Evolutionary conservation across 2,888 invertebrate genomes (phyloP).

Genomic region (Drosophila histrio): DNA sequence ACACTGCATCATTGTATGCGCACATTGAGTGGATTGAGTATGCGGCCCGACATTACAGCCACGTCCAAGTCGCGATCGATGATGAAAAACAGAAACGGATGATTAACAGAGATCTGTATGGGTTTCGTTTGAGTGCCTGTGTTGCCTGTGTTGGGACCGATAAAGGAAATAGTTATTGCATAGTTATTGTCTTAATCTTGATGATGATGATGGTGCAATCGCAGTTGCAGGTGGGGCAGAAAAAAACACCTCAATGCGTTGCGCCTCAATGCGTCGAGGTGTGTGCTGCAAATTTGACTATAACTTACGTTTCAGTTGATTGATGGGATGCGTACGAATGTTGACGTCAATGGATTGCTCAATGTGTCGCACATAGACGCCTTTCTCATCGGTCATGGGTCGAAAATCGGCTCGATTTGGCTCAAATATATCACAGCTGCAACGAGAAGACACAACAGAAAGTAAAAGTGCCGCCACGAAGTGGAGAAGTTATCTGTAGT

Average conservation of each 20-base stretch:
- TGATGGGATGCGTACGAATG: constrained; percentile 89
- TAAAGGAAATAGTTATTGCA: constrained; percentile 68
- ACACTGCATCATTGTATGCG: constrained; percentile 87
- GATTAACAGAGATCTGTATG: constrained; percentile 90
- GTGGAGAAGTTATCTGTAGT: background rate
- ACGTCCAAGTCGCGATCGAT: constrained; percentile 92
- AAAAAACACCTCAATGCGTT: constrained; percentile 55
- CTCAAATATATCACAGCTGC: constrained; percentile 92
- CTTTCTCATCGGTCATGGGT: constrained; percentile 91
- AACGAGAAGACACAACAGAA: constrained; percentile 38
- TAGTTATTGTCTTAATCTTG: constrained; percentile 30
- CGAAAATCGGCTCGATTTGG: constrained; percentile 91
- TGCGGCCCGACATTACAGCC: constrained; percentile 92
- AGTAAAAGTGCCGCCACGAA: constrained; percentile 41
- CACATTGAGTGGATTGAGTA: constrained; percentile 92
- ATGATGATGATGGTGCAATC: constrained; percentile 26
- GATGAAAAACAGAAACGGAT: constrained; percentile 93
- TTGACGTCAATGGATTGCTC: constrained; percentile 93
- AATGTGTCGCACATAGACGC: constrained; percentile 92
- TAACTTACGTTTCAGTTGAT: constrained; percentile 84
- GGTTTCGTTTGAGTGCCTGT: constrained; percentile 84
- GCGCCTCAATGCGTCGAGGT: constrained; percentile 70
- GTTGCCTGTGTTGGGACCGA: constrained; percentile 80
- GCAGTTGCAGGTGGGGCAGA: constrained; percentile 58
- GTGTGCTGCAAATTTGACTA: constrained; percentile 67